Conservation (phyloP, 2,113 vertebrate genomes). For the Ellobius talpinus region DNA sequence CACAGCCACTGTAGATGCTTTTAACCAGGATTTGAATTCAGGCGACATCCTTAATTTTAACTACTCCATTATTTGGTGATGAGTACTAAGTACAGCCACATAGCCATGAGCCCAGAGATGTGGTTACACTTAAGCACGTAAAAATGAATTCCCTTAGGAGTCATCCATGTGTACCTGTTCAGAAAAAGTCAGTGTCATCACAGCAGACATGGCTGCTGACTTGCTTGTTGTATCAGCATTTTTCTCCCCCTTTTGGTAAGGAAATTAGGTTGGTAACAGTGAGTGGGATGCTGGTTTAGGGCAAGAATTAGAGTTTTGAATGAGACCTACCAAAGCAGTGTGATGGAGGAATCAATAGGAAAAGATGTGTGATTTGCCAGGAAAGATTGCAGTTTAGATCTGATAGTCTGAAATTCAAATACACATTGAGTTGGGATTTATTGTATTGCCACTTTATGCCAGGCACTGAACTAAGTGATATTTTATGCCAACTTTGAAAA, state of each 20-base stretch:
- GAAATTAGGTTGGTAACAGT: background rate
- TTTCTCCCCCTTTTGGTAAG: background rate
- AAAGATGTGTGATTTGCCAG: background rate
- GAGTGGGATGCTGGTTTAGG: background rate
- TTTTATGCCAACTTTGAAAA: background rate
- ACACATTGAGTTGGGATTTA: background rate
- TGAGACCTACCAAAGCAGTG: background rate
- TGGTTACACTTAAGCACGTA: background rate
- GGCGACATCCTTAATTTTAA: background rate
- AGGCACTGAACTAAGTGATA: background rate
- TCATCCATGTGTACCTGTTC: background rate
- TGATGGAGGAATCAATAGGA: slow-evolving; percentile 1
- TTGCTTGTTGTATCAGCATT: background rate
- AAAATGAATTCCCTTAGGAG: background rate
- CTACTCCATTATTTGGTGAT: background rate
- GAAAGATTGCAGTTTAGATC: background rate
- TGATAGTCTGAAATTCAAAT: background rate
- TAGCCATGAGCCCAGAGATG: background rate
- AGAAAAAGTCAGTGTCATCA: background rate
- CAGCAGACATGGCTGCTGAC: background rate
- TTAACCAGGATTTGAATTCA: background rate
- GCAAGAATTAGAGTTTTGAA: background rate
- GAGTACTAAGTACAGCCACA: background rate
- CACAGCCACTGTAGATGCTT: background rate
- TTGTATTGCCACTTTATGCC: background rate